Base-by-base conservation (phyloP, 1,140 invertebrate genomes). In the Varroa destructor region DNA sequence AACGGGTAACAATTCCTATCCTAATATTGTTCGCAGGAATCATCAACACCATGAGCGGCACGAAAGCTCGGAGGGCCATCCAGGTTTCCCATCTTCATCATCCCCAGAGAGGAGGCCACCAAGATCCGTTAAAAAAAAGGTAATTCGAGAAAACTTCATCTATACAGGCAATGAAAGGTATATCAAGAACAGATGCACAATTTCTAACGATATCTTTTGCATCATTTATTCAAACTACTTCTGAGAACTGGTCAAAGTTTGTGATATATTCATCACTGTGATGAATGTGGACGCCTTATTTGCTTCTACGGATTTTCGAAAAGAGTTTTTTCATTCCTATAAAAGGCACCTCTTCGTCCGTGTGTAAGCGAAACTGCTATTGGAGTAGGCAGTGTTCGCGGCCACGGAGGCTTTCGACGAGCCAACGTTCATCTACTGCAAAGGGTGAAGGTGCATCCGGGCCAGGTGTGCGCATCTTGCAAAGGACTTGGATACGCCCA, bases 61-160 rank as follows among this genome's bases (percentile, higher is more conserved):
- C 10, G 61, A 46, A 40, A 46, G 4, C 8, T 51, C 46, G 4
- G 46, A 51, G 46, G 46, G 46, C 8, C 46, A 51, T 51, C 8
- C 46, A 8, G 8, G 46, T 51, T 8, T 51, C 8, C 46, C 46
- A 8, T 5, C 46, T 3, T 8, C 61, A 12, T 67, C 61, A 40
- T 43, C 46, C 12, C 61, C 61, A 40, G 61, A 67, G 61, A 25
- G 14, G 40, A 12, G 61, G 10, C 61, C 61, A 1, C 61, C 61
- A 12, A 40, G 61, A n/a, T 43, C 61, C 46, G 61, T 67, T 40
- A 67, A 67, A 37, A 67, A 67, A 67, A 67, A 51, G 46, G 46
- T 51, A 51, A 25, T 51, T 3, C 8, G 46, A 8, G 46, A 51
- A 3, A 8, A 51, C 8, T 51, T 51, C 46, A 51, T 51, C 8